Base-by-base conservation (phyloP, 2,797 vertebrate species). In the Coendou prehensilis region DNA sequence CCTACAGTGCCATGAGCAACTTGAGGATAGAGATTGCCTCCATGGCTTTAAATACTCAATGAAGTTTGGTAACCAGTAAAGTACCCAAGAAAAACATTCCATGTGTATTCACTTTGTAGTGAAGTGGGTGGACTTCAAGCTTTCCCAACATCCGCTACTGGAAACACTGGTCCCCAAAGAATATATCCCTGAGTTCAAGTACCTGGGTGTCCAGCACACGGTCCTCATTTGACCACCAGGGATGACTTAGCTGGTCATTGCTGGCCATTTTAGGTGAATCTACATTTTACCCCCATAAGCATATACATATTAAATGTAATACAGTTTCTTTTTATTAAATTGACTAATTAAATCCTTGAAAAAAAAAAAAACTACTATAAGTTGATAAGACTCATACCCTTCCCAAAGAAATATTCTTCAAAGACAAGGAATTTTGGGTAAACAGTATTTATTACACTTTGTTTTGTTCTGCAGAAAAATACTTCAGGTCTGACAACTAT, bases 391-490 rank as follows among this genome's bases (percentile, higher is more conserved):
- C 67, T 93, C 28, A 90, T 71, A 69, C 0, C 9, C 28, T 57
- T 92, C 69, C 33, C 1, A 23, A 89, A n/a, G 76, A 67, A 17
- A 37, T 76, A 76, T 80, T 61, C 45, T 96, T 96, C 71, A 95
- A 94, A 81, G 11, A 63, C 47, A 92, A 15, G 18, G 14, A 85
- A 73, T 76, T 50, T 56, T 54, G 17, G 33, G 2, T 67, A 85
- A 73, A 57, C 30, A 81, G 2, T 64, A 89, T 87, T 82, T 33
- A 73, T 93, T 61, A 54, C 23, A 89, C 37, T 89, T 93, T 92
- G 2, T 64, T 96, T 93, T 95, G 17, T 20, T 84, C 93, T 86
- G 22, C 93, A 87, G 91, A 67, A 93, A 80, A 89, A 69, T 86
- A 67, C 81, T 78, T 96, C 41, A 85, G 73, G 23, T 18, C 67